Evolutionary conservation across 2,113 vertebrate species (phyloP).

Genomic region (Amblyopsis rosae): DNA sequence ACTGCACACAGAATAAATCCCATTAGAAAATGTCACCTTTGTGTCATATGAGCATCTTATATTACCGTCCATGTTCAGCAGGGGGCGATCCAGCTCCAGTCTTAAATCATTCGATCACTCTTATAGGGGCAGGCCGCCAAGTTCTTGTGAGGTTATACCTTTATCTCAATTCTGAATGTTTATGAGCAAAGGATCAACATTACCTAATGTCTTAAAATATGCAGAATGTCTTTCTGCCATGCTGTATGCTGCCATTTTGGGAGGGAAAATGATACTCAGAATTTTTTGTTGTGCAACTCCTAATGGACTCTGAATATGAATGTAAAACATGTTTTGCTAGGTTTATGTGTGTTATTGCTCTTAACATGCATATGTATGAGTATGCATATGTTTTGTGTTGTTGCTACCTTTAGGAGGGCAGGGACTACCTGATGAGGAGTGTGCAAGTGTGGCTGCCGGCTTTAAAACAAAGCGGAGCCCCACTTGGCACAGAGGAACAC

Average conservation of each 20-base stretch:
- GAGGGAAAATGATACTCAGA: neutral
- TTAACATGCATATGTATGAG: neutral
- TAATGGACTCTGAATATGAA: neutral
- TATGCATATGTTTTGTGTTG: neutral
- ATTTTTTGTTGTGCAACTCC: neutral
- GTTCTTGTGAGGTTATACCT: neutral
- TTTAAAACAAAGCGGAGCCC: conserved; percentile 58
- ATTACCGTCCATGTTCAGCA: conserved; percentile 41
- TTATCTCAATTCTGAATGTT: neutral
- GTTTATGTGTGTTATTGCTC: neutral
- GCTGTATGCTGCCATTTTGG: neutral
- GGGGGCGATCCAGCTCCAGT: conserved; percentile 59
- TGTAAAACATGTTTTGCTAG: neutral
- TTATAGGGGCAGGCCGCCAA: neutral
- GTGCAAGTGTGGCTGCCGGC: conserved; percentile 75
- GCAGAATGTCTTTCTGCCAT: neutral
- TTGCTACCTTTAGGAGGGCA: conserved; percentile 72
- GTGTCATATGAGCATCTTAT: neutral
- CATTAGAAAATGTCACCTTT: too few relatives aligned
- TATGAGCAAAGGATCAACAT: neutral
- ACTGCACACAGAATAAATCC: too few relatives aligned
- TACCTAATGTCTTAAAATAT: neutral
- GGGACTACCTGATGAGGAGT: conserved; percentile 78
- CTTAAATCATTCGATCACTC: neutral
- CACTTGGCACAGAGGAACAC: conserved; percentile 40